Evolutionary conservation across 35 echinoderm and acorn worm genomes (phyloP).

Genomic region (Anneissia japonica): DNA sequence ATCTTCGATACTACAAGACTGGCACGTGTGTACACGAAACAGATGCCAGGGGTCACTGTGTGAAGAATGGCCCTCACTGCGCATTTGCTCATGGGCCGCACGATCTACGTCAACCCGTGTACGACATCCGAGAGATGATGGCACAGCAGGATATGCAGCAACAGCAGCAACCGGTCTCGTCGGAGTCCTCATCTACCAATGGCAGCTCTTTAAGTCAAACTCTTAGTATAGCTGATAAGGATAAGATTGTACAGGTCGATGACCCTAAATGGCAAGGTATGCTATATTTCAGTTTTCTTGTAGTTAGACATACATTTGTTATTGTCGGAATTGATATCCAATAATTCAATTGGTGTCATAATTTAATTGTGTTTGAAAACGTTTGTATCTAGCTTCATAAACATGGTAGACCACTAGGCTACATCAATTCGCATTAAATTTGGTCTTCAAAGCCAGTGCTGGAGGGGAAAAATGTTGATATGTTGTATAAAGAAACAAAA

Average conservation of each 20-base stretch:
- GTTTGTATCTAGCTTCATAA: no score
- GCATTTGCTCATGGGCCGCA: slow-evolving; percentile 96
- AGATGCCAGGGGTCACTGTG: slow-evolving; percentile 87
- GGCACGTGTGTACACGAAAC: slow-evolving; percentile 98
- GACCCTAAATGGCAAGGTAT: slow-evolving; percentile 90
- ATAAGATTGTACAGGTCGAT: slow-evolving; percentile 69
- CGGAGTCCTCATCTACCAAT: slow-evolving; percentile 9
- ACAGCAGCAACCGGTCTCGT: slow-evolving; percentile 1
- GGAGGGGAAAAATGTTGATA: no score
- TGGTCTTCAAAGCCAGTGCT: no score
- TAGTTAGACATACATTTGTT: neutral
- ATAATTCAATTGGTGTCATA: no score
- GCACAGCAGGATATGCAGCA: slow-evolving; percentile 53
- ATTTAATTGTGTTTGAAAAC: no score
- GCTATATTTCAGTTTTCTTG: neutral
- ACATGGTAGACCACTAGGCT: no score
- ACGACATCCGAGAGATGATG: slow-evolving; percentile 78
- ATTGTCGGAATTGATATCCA: no score
- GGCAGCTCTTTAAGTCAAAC: slow-evolving; percentile 15
- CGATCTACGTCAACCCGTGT: slow-evolving; percentile 86
- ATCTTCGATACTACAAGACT: slow-evolving; percentile 88
- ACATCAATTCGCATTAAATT: no score
- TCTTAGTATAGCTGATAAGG: slow-evolving; percentile 41
- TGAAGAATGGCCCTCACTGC: slow-evolving; percentile 98
- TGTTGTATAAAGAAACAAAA: no score